phyloP scores from a whole-genome alignment of 1,140 invertebrate genomes.

The Drosophila eugracilis region DNA sequence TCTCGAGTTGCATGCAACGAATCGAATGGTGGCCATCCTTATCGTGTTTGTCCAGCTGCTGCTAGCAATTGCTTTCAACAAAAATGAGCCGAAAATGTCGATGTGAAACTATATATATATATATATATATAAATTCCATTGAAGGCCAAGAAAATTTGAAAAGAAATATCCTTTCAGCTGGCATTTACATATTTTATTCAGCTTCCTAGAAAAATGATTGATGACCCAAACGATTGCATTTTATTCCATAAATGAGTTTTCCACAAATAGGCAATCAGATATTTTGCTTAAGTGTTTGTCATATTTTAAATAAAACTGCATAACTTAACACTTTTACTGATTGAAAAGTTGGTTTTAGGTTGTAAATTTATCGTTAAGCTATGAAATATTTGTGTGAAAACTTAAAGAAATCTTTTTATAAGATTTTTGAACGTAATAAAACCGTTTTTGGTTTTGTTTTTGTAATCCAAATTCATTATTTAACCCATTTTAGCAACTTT shows the following conservation, averaged over 20 bases:
- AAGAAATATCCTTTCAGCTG: constrained; percentile 27
- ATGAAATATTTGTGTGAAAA: no score
- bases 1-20: constrained; percentile 22
- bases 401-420: no score
- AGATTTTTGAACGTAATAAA: no score
- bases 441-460: no score
- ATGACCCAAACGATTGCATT: constrained; percentile 44
- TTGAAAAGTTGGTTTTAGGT: neutral
- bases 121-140: neutral
- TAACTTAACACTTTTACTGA: constrained; percentile 42
- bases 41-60: constrained; percentile 65
- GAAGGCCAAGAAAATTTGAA: constrained; percentile 17
- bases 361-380: constrained; percentile 24
- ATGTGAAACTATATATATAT: constrained; percentile 11
- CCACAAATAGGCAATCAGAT: constrained; percentile 16
- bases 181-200: constrained; percentile 16
- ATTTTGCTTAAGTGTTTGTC: neutral
- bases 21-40: constrained; percentile 40
- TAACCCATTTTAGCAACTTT: no score
- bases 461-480: no score
- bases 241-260: constrained; percentile 14
- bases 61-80: constrained; percentile 35
- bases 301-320: constrained; percentile 45
- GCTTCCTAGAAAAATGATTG: constrained; percentile 37
- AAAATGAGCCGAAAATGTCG: constrained; percentile 36